Base-by-base conservation (phyloP, 1,140 invertebrate genomes). In the Drosophila biarmipes region DNA sequence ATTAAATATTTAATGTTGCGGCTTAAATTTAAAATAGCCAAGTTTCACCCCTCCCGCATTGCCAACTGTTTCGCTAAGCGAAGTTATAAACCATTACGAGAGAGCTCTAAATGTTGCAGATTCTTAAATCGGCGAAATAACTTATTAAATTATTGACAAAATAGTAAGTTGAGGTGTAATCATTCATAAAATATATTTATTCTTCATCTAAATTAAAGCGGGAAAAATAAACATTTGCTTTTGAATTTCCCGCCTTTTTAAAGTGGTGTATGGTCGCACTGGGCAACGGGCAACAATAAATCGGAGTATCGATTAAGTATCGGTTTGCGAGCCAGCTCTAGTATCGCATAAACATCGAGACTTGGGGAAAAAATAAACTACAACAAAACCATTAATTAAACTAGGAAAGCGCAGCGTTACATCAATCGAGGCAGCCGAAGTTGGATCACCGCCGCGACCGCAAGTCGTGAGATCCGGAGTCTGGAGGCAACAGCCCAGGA, bases 321-420 rank as follows among this genome's bases (percentile, higher is more conserved):
- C 37, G 37, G 8, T 8, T 15, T 29, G 8, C 8, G 29, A 7
- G 7, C 29, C 29, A 29, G 29, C n/a, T 17, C 17, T 42, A 19
- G 11, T 42, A 42, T n/a, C 15, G 40, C 10, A 7, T 17, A 15
- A 29, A 29, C 40, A 19, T 15, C 15, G 40, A 6, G 10, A 42
- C 40, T 19, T 42, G n/a, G 45, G 45, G 24, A 48, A 48, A 48
- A 48, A 48, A 48, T 48, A 48, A 48, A 48, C 24, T 48, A 48
- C 45, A 48, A 48, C 24, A 31, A 29, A 49, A 66, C 45, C 63
- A 19, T 63, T 45, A 67, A 67, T 51, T 64, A 67, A 67, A 67
- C 58, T 45, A 62, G 62, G 45, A 67, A 34, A 49, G 58, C 27
- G 35, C 29, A 31, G 46, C 19, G 46, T 49, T 49, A 49, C 46